Evolutionary conservation across 2,113 vertebrate species (phyloP).

Genomic region (Perca schrenkii): DNA sequence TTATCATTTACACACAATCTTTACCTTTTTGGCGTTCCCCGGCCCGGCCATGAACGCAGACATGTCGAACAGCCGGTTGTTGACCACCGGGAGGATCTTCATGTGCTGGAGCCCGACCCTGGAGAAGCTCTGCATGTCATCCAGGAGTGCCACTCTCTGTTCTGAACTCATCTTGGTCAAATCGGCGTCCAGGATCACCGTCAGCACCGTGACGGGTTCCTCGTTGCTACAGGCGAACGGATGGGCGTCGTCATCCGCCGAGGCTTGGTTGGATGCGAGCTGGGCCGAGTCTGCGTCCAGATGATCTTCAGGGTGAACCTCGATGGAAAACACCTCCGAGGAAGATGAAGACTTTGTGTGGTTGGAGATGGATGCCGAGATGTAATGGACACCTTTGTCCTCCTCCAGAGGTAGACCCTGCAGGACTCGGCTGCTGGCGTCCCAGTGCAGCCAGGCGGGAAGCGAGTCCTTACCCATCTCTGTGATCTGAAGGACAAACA

Average conservation of each 20-base stretch:
- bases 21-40: conserved; percentile 94
- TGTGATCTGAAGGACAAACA: conserved; percentile 83
- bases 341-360: conserved; percentile 78
- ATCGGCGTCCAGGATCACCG: conserved; percentile 96
- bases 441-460: conserved; percentile 95
- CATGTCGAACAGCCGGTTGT: conserved; percentile 99
- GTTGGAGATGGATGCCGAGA: conserved; percentile 87
- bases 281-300: conserved; percentile 86
- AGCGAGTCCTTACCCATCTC: conserved; percentile 91
- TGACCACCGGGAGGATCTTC: conserved; percentile 96
- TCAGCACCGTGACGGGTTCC: conserved; percentile 93
- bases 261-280: conserved; percentile 76
- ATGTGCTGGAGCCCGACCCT: conserved; percentile 91
- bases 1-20: neutral
- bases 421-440: conserved; percentile 82
- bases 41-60: conserved; percentile 98
- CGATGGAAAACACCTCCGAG: conserved; percentile 92
- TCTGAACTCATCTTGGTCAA: conserved; percentile 95
- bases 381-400: conserved; percentile 95
- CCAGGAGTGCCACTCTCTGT: conserved; percentile 91
- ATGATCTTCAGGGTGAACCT: conserved; percentile 95
- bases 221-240: conserved; percentile 87
- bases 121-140: conserved; percentile 92
- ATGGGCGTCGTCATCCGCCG: conserved; percentile 69
- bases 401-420: conserved; percentile 94